Base-by-base conservation (phyloP, 2,888 invertebrate genomes). In the Linhomoeus sp. region DNA sequence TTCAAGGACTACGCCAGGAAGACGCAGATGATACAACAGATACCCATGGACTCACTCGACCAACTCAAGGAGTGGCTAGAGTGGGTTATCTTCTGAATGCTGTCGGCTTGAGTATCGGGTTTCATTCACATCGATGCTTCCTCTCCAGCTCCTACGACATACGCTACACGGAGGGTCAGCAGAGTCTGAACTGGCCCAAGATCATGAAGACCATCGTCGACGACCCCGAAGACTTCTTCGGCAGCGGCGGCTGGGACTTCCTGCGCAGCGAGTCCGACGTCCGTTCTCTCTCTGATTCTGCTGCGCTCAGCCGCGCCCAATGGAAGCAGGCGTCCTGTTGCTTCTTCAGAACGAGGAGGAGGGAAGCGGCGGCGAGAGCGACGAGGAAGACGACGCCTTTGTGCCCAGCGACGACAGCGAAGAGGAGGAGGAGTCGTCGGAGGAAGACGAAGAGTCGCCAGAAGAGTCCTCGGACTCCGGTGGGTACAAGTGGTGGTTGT, bases 181-280 rank as follows among this genome's bases (percentile, higher is more conserved):
- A 97, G 66, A 88, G 90, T 1, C 74, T 99, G 58, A 97, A 99
- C 70, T 99, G 97, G 97, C 78, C 82, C 1, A 97, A 97, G 68
- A 92, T 99, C 56, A 97, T 99, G 97, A 97, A 97, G 71, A 94
- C 94, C 0, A 94, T 99, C 59, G 83, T 83, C 0, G 94, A 97
- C 65, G 94, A 99, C 69, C 87, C 92, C 0, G 88, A 88, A 62
- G 88, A 86, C 0, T 99, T 99, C 75, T 97, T 99, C 65, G 90
- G 90, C 50, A 83, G 79, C 57, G 94, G 97, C 19, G 97, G 97
- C 22, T 99, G 97, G 97, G 83, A 82, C 39, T 99, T 99, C 75
- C 75, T 99, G 53, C 88, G 90, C 67, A 86, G 90, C 0, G 88
- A 23, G 3, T 29, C 20, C 12, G 41, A 33, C 3, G 33, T 46